Evolutionary conservation across 2,888 invertebrate species (phyloP), one percentile per base, ranked within the genome.

Genomic region (Ophion slaviceki): DNA sequence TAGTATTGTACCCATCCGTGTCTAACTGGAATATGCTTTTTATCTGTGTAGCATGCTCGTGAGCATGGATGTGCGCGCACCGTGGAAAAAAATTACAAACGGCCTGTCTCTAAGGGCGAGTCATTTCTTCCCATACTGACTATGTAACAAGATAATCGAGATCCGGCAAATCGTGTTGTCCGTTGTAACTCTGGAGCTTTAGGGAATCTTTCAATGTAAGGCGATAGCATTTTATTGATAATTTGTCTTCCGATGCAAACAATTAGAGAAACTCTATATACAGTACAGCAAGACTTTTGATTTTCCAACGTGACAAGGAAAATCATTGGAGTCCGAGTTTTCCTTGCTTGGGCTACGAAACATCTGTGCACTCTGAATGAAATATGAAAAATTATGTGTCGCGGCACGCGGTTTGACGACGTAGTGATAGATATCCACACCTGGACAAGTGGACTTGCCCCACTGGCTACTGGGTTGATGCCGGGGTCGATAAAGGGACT

Each of bases 391-490:
- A 68, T 36, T 36, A 67, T 57, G 67, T 72, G 66, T 77, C 76
- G 80, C 72, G 83, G 80, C 74, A 64, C 67, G 61, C 67, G 85
- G 67, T 74, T 78, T 47, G 77, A 36, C 72, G 67, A 80, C 72
- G 32, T 83, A 68, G n/a, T 57, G 59, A 36, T 72, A 57, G 14
- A 24, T 45, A 14, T 40, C 40, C 59, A 81, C 36, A 59, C 67
- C 76, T 74, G 74, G 70, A 70, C 61, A 71, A 62, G 66, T 67
- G 59, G 36, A 80, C 71, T 57, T 14, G 62, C 77, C 59, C 74
- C 62, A 78, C 81, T 64, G 74, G 78, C 90, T 92, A 92, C 89
- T 91, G 92, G n/a, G 90, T 89, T 28, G 91, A 80, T 28, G 91
- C 81, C 36, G 91, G 86, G 4, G 91, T 88, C 64, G 91, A 83